Evolutionary conservation across 1,140 invertebrate species (phyloP).

Genomic region (Lasaia peninsularis): DNA sequence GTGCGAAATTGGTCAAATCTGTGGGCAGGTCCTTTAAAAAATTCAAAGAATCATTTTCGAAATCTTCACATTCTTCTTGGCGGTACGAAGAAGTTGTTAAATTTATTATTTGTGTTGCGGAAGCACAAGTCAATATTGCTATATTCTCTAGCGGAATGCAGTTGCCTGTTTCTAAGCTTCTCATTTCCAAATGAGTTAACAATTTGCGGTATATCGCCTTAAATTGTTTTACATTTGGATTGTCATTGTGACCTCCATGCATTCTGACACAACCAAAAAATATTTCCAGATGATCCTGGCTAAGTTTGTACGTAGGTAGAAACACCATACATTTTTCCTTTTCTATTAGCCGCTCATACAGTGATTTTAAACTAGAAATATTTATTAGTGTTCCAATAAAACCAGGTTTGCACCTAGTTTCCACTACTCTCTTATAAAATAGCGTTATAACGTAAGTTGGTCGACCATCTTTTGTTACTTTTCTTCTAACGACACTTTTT

Average conservation of each 20-base stretch:
- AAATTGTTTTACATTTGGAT: constrained; percentile 47
- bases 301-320: constrained; percentile 49
- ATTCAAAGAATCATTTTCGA: neutral
- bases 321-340: constrained; percentile 25
- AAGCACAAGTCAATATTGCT: constrained; percentile 17
- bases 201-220: constrained; percentile 29
- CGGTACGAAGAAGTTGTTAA: constrained; percentile 1
- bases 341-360: constrained; percentile 37
- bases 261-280: constrained; percentile 53
- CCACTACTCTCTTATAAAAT: constrained; percentile 17
- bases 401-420: constrained; percentile 25
- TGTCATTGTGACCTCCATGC: constrained; percentile 53
- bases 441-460: neutral
- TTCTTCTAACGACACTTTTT: constrained; percentile 22
- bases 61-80: constrained; percentile 4
- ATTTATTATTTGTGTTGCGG: constrained; percentile 16
- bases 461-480: constrained; percentile 12
- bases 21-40: neutral
- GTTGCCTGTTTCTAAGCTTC: constrained; percentile 12
- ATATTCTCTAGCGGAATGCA: constrained; percentile 20
- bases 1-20: neutral
- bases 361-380: constrained; percentile 29
- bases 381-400: constrained; percentile 31
- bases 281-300: constrained; percentile 60
- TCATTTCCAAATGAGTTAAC: constrained; percentile 30